Evolutionary conservation across 1,140 invertebrate species (phyloP).

Genomic region (Pseudomyrmex sp.): DNA sequence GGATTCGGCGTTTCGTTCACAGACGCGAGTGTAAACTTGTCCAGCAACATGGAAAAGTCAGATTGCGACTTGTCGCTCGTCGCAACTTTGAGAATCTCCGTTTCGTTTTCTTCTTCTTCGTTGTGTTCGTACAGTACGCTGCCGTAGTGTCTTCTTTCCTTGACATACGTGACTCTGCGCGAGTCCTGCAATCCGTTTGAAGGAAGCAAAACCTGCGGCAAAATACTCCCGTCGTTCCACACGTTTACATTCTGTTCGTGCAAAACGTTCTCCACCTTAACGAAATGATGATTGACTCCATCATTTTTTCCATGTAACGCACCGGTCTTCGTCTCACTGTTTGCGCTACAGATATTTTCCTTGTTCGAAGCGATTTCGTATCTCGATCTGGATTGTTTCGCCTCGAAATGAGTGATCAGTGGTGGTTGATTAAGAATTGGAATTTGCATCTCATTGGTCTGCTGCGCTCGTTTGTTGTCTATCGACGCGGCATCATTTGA

Average conservation of each 20-base stretch:
- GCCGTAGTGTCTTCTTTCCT: not conserved
- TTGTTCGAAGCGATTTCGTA: not conserved
- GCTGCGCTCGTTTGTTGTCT: not conserved
- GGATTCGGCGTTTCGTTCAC: constrained; percentile 35
- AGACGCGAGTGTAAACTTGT: constrained; percentile 76
- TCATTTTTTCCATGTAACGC: not conserved
- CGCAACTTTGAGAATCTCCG: constrained; percentile 64
- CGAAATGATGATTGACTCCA: not conserved
- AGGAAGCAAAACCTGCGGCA: not conserved
- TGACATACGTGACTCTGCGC: constrained; percentile 55
- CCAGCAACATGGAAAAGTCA: constrained; percentile 78
- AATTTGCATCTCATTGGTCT: not conserved
- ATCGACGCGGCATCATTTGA: not conserved
- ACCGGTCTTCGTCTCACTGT: not conserved
- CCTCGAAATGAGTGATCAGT: not conserved
- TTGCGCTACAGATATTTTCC: constrained; percentile 2
- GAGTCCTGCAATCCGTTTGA: constrained; percentile 42
- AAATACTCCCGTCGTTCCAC: constrained; percentile 14
- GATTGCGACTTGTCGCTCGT: constrained; percentile 37
- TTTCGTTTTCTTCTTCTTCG: constrained; percentile 24
- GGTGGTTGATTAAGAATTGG: not conserved
- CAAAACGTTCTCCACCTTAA: not conserved
- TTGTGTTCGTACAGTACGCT: constrained; percentile 5
- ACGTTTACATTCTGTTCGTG: constrained; percentile 8
- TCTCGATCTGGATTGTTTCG: not conserved